Evolutionary conservation across 2,888 invertebrate species (phyloP).

Genomic region (Caenorhabditis becei): DNA sequence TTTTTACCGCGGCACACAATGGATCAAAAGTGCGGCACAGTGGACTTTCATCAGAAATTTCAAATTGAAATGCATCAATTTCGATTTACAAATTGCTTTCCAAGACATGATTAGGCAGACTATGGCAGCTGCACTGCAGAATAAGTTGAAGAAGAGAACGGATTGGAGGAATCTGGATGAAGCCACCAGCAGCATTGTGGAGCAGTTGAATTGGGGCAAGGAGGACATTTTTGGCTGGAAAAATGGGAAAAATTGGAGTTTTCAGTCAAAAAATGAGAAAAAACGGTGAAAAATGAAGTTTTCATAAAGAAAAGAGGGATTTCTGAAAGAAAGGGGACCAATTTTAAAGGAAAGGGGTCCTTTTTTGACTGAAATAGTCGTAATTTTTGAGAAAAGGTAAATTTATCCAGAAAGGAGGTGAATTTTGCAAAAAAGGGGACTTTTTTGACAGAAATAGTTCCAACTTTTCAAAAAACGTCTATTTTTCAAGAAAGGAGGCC

Average conservation of each 20-base stretch:
- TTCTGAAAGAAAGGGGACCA: no score
- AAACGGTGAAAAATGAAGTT: no score
- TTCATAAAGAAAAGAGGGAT: no score
- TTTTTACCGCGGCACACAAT: slow-evolving; percentile 29
- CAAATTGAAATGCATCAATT: slow-evolving; percentile 49
- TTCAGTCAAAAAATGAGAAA: no score
- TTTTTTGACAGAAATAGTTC: no score
- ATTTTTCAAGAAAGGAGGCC: no score
- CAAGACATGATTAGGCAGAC: slow-evolving; percentile 37
- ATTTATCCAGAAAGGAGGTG: no score
- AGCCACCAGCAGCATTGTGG: slow-evolving; percentile 40
- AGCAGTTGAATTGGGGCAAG: slow-evolving; percentile 42
- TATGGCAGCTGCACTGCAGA: slow-evolving; percentile 24
- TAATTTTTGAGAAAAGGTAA: no score
- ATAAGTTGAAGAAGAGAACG: slow-evolving; percentile 37
- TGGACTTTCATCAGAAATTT: slow-evolving; percentile 48
- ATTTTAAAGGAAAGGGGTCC: no score
- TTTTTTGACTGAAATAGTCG: no score
- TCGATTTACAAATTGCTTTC: slow-evolving; percentile 33
- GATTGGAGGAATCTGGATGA: slow-evolving; percentile 36
- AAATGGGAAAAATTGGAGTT: neutral
- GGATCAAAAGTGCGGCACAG: slow-evolving; percentile 42
- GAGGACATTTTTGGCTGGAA: neutral
- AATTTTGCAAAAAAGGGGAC: no score
- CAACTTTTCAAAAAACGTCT: no score